These are phyloP conservation scores for Pocillopora grandis DNA, from an alignment of 92 coral and sea anemone species.

Conservation along the genomic window DNA sequence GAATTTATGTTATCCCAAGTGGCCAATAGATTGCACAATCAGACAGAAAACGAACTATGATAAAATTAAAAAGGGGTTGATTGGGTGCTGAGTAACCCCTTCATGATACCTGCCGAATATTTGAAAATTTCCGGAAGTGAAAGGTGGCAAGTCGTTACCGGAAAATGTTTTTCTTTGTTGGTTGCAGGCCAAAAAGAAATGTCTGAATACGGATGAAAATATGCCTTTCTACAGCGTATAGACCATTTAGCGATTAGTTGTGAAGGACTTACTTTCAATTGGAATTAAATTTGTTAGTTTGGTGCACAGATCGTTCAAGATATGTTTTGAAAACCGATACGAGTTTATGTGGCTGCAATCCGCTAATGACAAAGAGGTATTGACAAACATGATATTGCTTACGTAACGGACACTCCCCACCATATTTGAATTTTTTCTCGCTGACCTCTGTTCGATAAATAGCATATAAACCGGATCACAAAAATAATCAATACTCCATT, in stretches of 20 bases:
- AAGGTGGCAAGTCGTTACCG: too few species aligned
- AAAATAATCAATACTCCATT: not conserved
- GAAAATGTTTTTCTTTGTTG: too few species aligned
- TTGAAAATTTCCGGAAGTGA: too few species aligned
- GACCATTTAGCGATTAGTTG: not conserved
- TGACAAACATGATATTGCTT: conserved; percentile 12
- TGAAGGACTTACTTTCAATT: not conserved
- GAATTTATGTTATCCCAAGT: too few species aligned
- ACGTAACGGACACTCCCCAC: conserved; percentile 9
- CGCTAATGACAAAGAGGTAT: conserved; percentile 18
- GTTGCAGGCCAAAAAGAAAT: too few species aligned
- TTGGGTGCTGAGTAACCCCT: too few species aligned
- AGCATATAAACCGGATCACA: not conserved
- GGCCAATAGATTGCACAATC: too few species aligned
- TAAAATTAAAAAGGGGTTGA: too few species aligned
- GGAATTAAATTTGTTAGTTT: not conserved
- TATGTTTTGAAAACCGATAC: not conserved
- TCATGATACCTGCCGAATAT: too few species aligned
- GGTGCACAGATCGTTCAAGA: too few species aligned
- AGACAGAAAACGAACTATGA: too few species aligned
- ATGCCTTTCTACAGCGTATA: not conserved
- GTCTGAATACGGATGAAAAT: too few species aligned
- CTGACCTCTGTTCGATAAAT: not conserved
- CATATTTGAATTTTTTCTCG: not conserved
- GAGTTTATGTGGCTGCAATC: not conserved